Base-by-base conservation (phyloP, 1,140 invertebrate species). In the Polypedilum pembai region DNA sequence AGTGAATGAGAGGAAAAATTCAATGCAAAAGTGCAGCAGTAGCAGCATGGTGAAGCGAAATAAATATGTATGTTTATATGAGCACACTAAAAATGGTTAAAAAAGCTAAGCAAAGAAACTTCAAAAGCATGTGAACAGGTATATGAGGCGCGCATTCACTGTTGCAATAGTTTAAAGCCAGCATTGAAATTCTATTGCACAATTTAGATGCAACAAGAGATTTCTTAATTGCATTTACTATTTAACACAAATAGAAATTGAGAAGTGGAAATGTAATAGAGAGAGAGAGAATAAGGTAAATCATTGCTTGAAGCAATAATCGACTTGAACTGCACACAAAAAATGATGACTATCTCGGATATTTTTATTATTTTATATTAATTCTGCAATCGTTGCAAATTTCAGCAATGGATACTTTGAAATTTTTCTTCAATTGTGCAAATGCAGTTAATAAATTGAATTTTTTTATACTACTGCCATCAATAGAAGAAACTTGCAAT, bases 151-250 rank as follows among this genome's bases (percentile, higher is more conserved):
- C 20, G 65, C 65, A 69, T 18, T 21, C 24, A 18, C 65, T 21
- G 12, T 56, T 56, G 45, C 45, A 56, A 56, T 56, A 8, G n/a
- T 12, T 56, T 56, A 45, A 10, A 45, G 45, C 45, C 45, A 56
- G 45, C 45, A 69, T 69, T 20, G 65, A 69, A 20, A 69, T 69
- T 69, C 65, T 69, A 69, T 69, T 69, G 65, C 65, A 69, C 65
- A 69, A 69, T 69, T 7, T 18, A 21, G 45, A 56, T 56, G 45
- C 45, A 56, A 56, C 45, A 56, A 56, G 20, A 69, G 65, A 69
- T 69, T 69, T 69, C 65, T 21, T 69, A 69, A 69, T 69, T 21
- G 65, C 17, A 69, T 69, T 17, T 21, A 21, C 65, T 69, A 69
- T 69, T 69, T 21, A 69, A 21, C 65, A 69, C 65, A 69, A 69